Evolutionary conservation across 1,140 invertebrate species (phyloP).

Genomic region (Trachelipus rathkii): DNA sequence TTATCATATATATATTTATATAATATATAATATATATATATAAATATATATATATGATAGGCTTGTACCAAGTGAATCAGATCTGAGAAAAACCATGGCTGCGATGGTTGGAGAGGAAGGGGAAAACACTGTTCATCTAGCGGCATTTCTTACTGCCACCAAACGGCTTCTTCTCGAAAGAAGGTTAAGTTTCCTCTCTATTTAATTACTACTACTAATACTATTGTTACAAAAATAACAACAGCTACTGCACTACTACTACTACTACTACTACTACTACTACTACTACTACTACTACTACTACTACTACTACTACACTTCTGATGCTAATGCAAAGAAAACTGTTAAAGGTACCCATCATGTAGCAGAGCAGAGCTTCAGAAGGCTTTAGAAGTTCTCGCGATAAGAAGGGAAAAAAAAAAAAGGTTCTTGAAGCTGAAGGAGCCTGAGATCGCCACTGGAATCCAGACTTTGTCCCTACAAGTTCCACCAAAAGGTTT

Average conservation of each 20-base stretch:
- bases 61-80: slow-evolving; percentile 29
- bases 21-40: no score
- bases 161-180: slow-evolving; percentile 32
- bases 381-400: slow-evolving; percentile 29
- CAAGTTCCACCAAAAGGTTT: no score
- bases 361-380: slow-evolving; percentile 27
- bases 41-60: not conserved
- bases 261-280: no score
- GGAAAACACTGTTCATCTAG: slow-evolving; percentile 31
- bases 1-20: no score
- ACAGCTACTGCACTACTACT: no score
- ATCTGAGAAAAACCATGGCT: slow-evolving; percentile 31
- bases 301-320: no score
- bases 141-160: slow-evolving; percentile 32
- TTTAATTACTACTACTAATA: no score
- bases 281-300: no score
- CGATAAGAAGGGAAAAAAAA: slow-evolving; percentile 22
- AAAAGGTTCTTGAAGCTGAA: slow-evolving; percentile 23
- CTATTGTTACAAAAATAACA: no score
- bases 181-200: slow-evolving; percentile 17
- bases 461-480: no score
- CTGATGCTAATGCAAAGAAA: no score
- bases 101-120: slow-evolving; percentile 38
- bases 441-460: not conserved
- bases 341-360: slow-evolving; percentile 15